Evolutionary conservation across 2,888 invertebrate species (phyloP), one percentile per base, ranked within the genome.

Genomic region (Melitaea athalia): DNA sequence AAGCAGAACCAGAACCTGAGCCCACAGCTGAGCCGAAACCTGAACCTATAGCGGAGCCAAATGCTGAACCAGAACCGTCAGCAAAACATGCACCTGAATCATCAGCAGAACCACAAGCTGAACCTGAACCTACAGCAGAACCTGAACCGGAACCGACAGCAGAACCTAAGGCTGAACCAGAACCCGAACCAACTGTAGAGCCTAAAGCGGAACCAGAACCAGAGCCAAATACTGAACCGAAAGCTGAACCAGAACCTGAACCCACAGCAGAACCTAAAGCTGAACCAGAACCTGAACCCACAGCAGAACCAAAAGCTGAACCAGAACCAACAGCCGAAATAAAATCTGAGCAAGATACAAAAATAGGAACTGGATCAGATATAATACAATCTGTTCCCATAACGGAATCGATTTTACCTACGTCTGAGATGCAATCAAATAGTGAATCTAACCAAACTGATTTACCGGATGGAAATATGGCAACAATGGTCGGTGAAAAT

Each of bases 261-360:
- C 73, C 82, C 3, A 76, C 78, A 67, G 63, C 76, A 12, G 78
- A 79, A 75, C 74, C 82, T 8, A 73, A 80, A 67, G 78, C 82
- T 7, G 76, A 77, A 65, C 77, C 80, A 42, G 69, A 74, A 66
- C 65, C 72, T 1, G 84, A 85, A 76, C 84, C 86, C 64, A 80
- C 83, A 75, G 79, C 83, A 14, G 87, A 86, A 72, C 79, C 92
- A 11, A 89, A 86, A 69, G 31, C 31, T 14, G 53, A 53, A 14
- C 84, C 91, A 0, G 74, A 79, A 69, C 72, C 89, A 31, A 77
- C 81, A 55, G 8, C 64, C 52, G 70, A 73, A 43, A 57, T 72
- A 11, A 70, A 75, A 67, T 69, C 74, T 57, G 73, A 67, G 64
- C 64, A 64, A 17, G 68, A 68, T 45, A 60, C 74, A n/a, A 67